Evolutionary conservation across 2,888 invertebrate genomes (phyloP), one percentile per base, ranked within the genome.

Genomic region (Doris montereyensis): DNA sequence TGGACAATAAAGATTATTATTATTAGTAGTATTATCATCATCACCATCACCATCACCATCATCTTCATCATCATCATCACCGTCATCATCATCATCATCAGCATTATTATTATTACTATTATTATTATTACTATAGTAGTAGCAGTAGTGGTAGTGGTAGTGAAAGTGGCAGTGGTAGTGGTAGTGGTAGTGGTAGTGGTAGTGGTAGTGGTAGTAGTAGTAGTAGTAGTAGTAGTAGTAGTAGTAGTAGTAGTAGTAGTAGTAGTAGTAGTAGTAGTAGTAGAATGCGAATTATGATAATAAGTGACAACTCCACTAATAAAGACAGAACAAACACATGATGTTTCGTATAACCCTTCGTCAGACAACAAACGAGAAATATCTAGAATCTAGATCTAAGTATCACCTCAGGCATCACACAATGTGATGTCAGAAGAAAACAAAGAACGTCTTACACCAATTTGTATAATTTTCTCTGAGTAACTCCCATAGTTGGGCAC

Each of bases 81-180:
- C 62, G 10, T 62, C 5, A 24, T 62, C 5, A 21, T 5, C 17
- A 5, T 5, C 21, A 67, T n/a, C 17, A 21, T 13, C 24, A 21
- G 62, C n/a, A 24, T 21, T 13, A 21, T 62, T 13, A 62, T n/a
- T 5, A 62, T 24, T 30, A 5, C 30, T 70, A 34, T 13, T 34
- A 5, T 28, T 30, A 17, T 1, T 34, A 70, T 28, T 34, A 70
- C 13, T 34, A 70, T n/a, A 62, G 62, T 62, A 62, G 62, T 62
- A n/a, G 62, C n/a, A 62, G 62, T 62, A 62, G 62, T 62, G n/a
- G 62, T 62, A 62, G 62, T 62, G n/a, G 62, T 62, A 62, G 62
- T 62, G n/a, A 21, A 13, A 62, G 62, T 62, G n/a, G 62, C n/a
- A 62, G 62, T 62, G n/a, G 62, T 62, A 62, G 62, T 62, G n/a